Base-by-base conservation (phyloP, 2,888 invertebrate genomes). In the Drosophila kuntzei region DNA sequence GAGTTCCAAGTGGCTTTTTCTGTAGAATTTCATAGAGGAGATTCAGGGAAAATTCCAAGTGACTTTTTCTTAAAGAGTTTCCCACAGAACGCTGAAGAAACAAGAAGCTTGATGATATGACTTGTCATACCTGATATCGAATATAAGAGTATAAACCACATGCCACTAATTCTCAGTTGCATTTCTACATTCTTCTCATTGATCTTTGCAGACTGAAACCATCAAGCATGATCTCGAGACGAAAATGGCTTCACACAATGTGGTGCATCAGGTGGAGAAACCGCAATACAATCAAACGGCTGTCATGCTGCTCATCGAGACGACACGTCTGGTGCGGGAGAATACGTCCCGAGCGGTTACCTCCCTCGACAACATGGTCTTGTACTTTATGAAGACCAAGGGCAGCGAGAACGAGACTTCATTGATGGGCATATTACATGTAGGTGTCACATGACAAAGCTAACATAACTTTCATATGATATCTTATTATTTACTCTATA, bases 251-350 rank as follows among this genome's bases (percentile, higher is more conserved):
- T 92, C 96, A 57, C 95, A 94, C 1, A 94, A 95, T 16, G 93
- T 97, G 58, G 94, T 95, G 62, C 96, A 96, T 89, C 95, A 95
- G 58, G 94, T 96, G 88, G 96, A 96, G 92, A 95, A 94, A 76
- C 95, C 95, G n/a, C 95, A 95, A 49, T 94, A 95, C 81, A 96
- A 97, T 92, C 95, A 95, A 91, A 96, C 96, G 0, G 95, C 96
- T 53, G 93, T 96, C 43, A 95, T 95, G 66, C 93, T 95, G 76
- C 93, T 97, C 69, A 93, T 96, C 71, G 94, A 94, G 16, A 95
- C 95, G 55, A 93, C 96, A 66, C 94, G 94, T 16, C 94, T 94
- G 71, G 94, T 97, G 89, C 93, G 95, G 60, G 95, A 95, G 89
- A 97, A 96, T 90, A 96, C 95, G 39, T 95, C 95, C 55, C 94